Percentiles rank a stretch among this genome's conserved stretches.
Conservation (phyloP, 2,113 vertebrate genomes). For the Crotophaga sulcirostris region DNA sequence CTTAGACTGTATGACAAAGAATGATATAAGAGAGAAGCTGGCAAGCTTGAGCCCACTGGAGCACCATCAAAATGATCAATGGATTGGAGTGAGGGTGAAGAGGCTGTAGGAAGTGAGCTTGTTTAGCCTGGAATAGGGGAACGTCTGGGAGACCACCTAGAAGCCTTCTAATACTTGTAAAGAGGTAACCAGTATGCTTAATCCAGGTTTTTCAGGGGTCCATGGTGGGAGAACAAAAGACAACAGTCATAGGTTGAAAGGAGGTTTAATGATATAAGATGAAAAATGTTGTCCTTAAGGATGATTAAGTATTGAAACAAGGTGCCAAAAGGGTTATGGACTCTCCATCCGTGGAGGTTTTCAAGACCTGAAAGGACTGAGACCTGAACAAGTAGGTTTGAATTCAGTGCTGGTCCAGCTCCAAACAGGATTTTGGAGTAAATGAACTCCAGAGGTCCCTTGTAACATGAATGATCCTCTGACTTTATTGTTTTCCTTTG, state of each 20-base stretch:
- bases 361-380: not conserved
- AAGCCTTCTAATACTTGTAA: not conserved
- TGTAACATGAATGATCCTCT: not conserved
- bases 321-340: not conserved
- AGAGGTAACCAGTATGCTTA: not conserved
- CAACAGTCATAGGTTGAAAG: not conserved
- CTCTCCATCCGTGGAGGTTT: not conserved
- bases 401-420: not conserved
- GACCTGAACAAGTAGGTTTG: accelerated
- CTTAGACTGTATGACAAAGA: not conserved
- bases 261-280: not conserved
- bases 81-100: not conserved
- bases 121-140: not conserved
- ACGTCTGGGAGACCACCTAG: not conserved
- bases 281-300: not conserved
- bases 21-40: not conserved
- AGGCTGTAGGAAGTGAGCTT: not conserved
- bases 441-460: not conserved
- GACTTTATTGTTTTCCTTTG: not conserved
- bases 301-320: not conserved
- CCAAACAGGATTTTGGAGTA: not conserved
- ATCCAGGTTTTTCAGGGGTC: not conserved
- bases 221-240: not conserved
- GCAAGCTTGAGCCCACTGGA: not conserved
- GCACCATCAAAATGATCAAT: not conserved